Conservation (phyloP, 2,888 invertebrate species). For the Dichetophora obliterata region DNA sequence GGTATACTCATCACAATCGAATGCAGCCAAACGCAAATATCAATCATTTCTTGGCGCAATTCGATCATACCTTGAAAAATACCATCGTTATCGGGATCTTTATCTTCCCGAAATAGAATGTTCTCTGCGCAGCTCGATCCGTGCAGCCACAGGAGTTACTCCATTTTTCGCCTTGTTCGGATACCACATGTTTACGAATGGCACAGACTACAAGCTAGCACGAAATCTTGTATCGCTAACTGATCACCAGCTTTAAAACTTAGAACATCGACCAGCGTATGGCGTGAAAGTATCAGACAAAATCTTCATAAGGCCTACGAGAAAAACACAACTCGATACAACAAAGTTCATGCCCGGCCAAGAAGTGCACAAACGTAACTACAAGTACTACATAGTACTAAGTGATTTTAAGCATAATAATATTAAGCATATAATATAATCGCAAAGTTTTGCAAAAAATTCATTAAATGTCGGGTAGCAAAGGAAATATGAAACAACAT, state of each 20-base stretch:
- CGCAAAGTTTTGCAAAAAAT: background rate
- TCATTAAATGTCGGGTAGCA: background rate
- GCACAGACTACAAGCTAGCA: background rate
- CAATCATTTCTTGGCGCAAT: background rate
- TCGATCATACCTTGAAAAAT: background rate
- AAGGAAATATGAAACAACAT: background rate
- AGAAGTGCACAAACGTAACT: background rate
- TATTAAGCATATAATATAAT: background rate
- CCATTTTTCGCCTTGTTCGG: background rate
- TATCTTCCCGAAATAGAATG: background rate
- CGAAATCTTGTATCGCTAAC: background rate
- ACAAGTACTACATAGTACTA: no score
- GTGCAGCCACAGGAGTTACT: background rate
- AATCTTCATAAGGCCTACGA: background rate
- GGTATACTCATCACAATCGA: background rate
- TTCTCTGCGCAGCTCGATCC: background rate
- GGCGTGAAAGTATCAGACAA: background rate
- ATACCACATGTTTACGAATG: background rate
- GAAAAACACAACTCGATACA: background rate
- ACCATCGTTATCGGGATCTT: background rate
- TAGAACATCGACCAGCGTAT: background rate
- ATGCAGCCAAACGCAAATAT: background rate
- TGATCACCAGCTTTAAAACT: background rate
- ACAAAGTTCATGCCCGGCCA: constrained; percentile 6
- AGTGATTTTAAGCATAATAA: constrained; percentile 4